Percentiles rank a stretch among this genome's conserved stretches.
Evolutionary conservation across 2,888 invertebrate species (phyloP).

Genomic region (Synergus itoensis): DNA sequence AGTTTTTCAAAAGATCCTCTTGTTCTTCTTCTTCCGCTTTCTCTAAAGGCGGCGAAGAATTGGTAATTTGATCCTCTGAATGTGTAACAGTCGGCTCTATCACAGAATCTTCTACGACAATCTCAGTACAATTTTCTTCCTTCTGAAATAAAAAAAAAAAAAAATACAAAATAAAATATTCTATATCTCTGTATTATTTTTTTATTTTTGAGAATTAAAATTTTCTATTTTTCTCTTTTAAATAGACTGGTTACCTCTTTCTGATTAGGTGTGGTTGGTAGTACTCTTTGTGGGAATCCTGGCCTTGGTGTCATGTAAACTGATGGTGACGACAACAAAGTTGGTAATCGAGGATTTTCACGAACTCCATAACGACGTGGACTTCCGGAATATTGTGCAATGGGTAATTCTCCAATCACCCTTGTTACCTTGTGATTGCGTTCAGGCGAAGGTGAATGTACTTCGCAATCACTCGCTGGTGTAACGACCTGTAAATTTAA

Average conservation of each 20-base stretch:
- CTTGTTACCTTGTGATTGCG: conserved; percentile 80
- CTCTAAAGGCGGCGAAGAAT: conserved; percentile 49
- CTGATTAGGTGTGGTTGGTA: conserved; percentile 76
- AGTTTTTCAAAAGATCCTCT: conserved; percentile 62
- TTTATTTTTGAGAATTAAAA: neutral
- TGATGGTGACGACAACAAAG: conserved; percentile 83
- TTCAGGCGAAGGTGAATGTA: conserved; percentile 72
- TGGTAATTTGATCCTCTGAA: conserved; percentile 57
- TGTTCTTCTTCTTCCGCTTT: conserved; percentile 56
- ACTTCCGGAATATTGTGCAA: conserved; percentile 95
- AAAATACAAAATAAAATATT: neutral
- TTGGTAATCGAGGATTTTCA: conserved; percentile 80
- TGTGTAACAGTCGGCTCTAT: conserved; percentile 63
- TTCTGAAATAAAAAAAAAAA: conserved; percentile 62
- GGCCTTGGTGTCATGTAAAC: conserved; percentile 87
- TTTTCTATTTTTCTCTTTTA: neutral
- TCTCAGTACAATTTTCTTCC: conserved; percentile 69
- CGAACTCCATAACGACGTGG: conserved; percentile 89
- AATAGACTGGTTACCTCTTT: conserved; percentile 65
- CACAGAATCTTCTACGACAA: conserved; percentile 66
- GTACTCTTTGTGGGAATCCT: conserved; percentile 89
- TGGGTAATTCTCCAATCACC: conserved; percentile 91
- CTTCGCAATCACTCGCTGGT: conserved; percentile 73
- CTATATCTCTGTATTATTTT: neutral
- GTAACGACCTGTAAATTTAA: conserved; percentile 67